phyloP scores from a whole-genome alignment of 2,113 vertebrate species.

The Neoarius graeffei region DNA sequence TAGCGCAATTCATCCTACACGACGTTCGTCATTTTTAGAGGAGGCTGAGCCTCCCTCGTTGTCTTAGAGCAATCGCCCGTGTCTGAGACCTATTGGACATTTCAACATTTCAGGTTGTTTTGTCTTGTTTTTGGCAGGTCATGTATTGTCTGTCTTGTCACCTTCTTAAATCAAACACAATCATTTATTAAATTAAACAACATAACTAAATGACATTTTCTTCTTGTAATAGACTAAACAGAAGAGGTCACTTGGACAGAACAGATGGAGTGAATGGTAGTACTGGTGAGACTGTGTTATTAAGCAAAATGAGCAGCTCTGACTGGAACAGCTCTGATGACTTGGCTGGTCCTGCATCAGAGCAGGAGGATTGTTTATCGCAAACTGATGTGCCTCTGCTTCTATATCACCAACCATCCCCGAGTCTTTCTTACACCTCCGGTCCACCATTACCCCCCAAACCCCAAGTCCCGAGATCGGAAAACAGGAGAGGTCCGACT shows the following conservation, averaged over 20 bases:
- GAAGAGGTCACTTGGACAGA: constrained; percentile 57
- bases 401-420: neutral
- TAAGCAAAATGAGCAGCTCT: constrained; percentile 70
- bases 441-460: constrained; percentile 80
- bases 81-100: neutral
- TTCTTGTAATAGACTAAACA: constrained; percentile 58
- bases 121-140: neutral
- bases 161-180: neutral
- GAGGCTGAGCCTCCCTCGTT: no score
- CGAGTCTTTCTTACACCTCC: constrained; percentile 42
- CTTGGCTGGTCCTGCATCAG: constrained; percentile 63
- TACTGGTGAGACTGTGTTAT: constrained; percentile 44
- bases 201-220: neutral
- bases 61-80: no score
- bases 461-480: constrained; percentile 63
- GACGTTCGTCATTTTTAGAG: no score
- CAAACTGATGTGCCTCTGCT: neutral
- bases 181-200: neutral
- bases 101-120: neutral
- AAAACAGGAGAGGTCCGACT: constrained; percentile 12
- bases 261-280: constrained; percentile 53
- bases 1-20: no score
- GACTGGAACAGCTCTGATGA: constrained; percentile 77
- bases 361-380: constrained; percentile 62
- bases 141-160: no score